Conservation (phyloP, 2,797 vertebrate genomes). For the Pseudochaenichthys georgianus region DNA sequence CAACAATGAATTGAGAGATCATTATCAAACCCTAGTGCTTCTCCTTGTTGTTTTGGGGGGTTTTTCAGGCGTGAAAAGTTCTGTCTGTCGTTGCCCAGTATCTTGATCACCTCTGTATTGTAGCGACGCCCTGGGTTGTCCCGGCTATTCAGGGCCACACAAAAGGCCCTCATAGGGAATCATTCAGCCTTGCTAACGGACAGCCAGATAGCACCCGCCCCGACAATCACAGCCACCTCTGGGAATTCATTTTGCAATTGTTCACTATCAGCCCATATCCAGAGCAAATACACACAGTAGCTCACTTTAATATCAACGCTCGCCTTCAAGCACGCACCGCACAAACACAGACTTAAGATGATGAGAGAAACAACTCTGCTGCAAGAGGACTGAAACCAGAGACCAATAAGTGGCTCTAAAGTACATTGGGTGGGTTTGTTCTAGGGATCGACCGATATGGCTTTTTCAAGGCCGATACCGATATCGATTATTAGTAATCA, state of each 20-base stretch:
- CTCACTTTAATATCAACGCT: slow-evolving; percentile 36
- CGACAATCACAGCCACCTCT: slow-evolving; percentile 61
- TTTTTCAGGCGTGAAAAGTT: slow-evolving; percentile 15
- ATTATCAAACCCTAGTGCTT: slow-evolving; percentile 40
- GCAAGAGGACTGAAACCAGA: slow-evolving; percentile 55
- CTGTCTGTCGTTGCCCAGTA: slow-evolving; percentile 4
- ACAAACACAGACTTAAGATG: slow-evolving; percentile 25
- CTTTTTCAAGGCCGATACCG: too few relatives aligned
- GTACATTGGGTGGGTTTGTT: not conserved
- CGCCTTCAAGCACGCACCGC: slow-evolving; percentile 21
- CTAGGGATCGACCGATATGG: not conserved
- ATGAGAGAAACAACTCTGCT: slow-evolving; percentile 44
- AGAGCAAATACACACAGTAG: slow-evolving; percentile 50
- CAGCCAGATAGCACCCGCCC: slow-evolving; percentile 50
- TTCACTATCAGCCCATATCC: slow-evolving; percentile 58
- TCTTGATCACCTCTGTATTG: slow-evolving; percentile 50
- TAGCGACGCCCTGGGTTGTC: slow-evolving; percentile 45
- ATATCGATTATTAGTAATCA: too few relatives aligned
- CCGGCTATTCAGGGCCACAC: slow-evolving; percentile 63
- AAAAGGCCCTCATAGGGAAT: slow-evolving; percentile 62
- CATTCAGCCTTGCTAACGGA: slow-evolving; percentile 60
- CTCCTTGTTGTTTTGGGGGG: slow-evolving; percentile 21
- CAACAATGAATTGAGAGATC: slow-evolving; percentile 36
- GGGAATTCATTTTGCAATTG: slow-evolving; percentile 58
- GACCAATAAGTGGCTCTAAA: slow-evolving; percentile 29